Percentiles rank a stretch among this genome's conserved stretches.
Conservation (phyloP, 2,888 invertebrate species). For the Epinotia nisella region DNA sequence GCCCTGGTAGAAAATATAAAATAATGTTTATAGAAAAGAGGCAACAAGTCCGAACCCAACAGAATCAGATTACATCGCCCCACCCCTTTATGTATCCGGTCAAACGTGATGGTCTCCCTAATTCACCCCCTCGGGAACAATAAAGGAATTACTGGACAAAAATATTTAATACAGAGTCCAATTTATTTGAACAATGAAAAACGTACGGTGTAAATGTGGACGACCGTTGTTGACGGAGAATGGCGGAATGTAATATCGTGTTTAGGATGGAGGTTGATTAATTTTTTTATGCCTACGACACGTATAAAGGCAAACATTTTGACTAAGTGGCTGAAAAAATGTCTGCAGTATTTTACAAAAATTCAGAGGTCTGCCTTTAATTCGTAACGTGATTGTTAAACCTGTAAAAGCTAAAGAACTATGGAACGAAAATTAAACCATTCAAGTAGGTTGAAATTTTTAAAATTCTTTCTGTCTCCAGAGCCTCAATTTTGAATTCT, state of each 20-base stretch:
- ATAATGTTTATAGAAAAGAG: not conserved
- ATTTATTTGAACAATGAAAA: slow-evolving; percentile 54
- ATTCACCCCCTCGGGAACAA: slow-evolving; percentile 41
- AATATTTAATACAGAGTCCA: slow-evolving; percentile 48
- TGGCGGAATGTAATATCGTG: slow-evolving; percentile 9
- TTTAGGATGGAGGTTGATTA: slow-evolving; percentile 29
- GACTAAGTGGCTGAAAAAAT: not conserved
- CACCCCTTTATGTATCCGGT: not conserved
- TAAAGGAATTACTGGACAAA: slow-evolving; percentile 60
- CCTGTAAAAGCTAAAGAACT: too few species aligned
- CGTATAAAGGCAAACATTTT: not conserved
- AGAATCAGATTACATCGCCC: slow-evolving; percentile 16
- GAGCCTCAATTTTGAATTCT: too few species aligned
- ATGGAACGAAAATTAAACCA: not conserved
- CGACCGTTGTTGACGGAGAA: slow-evolving; percentile 22
- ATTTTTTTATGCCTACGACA: not conserved
- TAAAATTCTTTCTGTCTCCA: too few species aligned
- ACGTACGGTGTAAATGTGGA: slow-evolving; percentile 53
- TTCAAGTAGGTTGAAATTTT: not conserved
- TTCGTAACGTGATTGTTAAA: too few species aligned
- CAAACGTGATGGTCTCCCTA: slow-evolving; percentile 17
- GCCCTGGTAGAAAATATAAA: too few species aligned
- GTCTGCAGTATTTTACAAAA: not conserved
- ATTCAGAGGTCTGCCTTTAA: not conserved
- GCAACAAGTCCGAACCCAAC: not conserved